A percentile compares a stretch with the other conserved stretches of the same genome.
Evolutionary conservation across 2,888 invertebrate genomes (phyloP).

Genomic region (Zaprionus lineosus): DNA sequence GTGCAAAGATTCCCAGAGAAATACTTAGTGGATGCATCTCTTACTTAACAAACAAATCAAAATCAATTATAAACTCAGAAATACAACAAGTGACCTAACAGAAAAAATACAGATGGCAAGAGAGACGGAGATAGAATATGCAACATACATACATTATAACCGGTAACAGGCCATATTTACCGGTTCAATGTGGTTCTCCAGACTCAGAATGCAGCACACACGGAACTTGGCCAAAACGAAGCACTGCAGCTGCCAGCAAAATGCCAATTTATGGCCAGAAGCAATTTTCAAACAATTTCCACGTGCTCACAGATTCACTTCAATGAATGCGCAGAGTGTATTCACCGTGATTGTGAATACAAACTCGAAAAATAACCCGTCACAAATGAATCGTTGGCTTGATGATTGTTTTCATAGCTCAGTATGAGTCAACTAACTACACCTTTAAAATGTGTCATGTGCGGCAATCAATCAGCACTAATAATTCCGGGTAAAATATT

Average conservation of each 20-base stretch:
- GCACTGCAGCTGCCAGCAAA: constrained; percentile 40
- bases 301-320: constrained; percentile 14
- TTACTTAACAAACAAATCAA: constrained; percentile 50
- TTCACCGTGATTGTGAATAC: constrained; percentile 10
- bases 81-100: constrained; percentile 8
- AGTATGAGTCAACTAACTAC: too few relatives aligned
- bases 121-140: not conserved
- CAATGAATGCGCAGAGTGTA: constrained; percentile 2
- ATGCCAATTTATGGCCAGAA: constrained; percentile 26
- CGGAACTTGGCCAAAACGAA: constrained; percentile 40
- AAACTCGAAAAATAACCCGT: not conserved
- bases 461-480: too few relatives aligned
- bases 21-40: too few relatives aligned
- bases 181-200: constrained; percentile 46
- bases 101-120: too few relatives aligned
- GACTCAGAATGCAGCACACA: constrained; percentile 10
- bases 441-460: too few relatives aligned
- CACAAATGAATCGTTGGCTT: not conserved
- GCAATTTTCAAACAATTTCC: constrained; percentile 27
- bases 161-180: constrained; percentile 44
- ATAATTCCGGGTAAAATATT: too few relatives aligned
- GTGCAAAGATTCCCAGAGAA: too few relatives aligned
- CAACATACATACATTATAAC: constrained; percentile 22
- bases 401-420: too few relatives aligned
- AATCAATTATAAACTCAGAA: constrained; percentile 40